These are phyloP conservation scores for Prionailurus viverrinus DNA, from an alignment of 2,113 vertebrate genomes.

Conservation along the genomic window DNA sequence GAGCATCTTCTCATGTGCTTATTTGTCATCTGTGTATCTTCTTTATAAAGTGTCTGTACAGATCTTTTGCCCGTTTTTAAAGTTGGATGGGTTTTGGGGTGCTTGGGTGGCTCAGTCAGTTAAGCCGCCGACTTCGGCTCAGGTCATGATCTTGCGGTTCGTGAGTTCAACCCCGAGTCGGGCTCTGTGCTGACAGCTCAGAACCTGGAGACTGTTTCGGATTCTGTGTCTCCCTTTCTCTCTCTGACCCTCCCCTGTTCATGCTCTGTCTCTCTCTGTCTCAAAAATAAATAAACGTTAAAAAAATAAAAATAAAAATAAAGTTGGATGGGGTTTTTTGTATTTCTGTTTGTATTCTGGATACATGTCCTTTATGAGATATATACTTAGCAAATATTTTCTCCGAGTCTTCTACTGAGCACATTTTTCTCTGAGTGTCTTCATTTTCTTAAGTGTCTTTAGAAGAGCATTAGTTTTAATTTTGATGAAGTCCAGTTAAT, in stretches of 20 bases:
- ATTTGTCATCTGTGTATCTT: not conserved
- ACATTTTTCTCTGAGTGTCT: not conserved
- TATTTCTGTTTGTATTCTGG: not conserved
- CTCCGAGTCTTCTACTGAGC: not conserved
- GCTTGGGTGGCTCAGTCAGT: no score
- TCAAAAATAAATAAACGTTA: no score
- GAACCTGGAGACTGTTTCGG: accelerated
- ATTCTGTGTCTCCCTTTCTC: no score
- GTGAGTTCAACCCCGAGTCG: no score
- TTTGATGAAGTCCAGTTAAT: not conserved
- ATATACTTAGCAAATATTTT: not conserved
- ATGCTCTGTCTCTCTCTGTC: no score
- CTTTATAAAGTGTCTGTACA: not conserved
- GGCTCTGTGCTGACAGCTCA: no score
- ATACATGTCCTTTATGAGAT: not conserved
- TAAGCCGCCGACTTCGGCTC: no score
- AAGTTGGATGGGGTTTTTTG: not conserved
- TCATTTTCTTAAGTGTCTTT: not conserved
- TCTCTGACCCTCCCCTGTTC: no score
- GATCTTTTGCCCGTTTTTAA: not conserved
- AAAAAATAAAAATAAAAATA: no score
- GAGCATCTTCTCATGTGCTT: not conserved
- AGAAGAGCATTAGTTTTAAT: not conserved
- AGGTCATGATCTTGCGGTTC: no score
- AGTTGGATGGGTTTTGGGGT: not conserved